Conservation (phyloP, 2,888 invertebrate species). For the Pammene fasciana region DNA sequence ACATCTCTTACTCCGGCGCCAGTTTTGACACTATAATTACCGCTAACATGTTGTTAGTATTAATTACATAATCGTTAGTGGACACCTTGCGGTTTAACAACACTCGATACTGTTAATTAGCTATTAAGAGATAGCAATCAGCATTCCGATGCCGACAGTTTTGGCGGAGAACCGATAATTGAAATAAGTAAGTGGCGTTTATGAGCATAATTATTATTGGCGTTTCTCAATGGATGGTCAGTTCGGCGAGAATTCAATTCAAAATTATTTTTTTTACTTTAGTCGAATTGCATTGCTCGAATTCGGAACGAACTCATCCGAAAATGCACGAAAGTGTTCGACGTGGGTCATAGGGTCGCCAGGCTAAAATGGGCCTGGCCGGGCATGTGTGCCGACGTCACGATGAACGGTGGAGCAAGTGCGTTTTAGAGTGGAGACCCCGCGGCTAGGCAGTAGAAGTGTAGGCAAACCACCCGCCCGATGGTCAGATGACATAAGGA, state of each 20-base stretch:
- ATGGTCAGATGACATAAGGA: no score
- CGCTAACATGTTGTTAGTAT: slow-evolving; percentile 11
- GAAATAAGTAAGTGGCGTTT: slow-evolving; percentile 4
- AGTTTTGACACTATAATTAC: slow-evolving; percentile 14
- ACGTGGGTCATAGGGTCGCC: no score
- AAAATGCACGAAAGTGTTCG: no score
- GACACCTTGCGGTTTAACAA: slow-evolving; percentile 16
- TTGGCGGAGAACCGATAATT: not conserved
- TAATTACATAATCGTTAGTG: slow-evolving; percentile 24
- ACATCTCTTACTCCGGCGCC: not conserved
- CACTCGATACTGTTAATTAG: slow-evolving; percentile 17
- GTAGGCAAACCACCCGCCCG: no score
- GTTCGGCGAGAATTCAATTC: not conserved
- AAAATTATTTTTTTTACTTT: no score
- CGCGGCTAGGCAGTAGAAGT: no score
- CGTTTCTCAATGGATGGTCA: not conserved
- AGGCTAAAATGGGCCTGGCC: no score
- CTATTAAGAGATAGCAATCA: slow-evolving; percentile 23
- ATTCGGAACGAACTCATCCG: no score
- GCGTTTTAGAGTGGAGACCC: no score
- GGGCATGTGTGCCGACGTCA: no score
- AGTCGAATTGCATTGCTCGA: no score
- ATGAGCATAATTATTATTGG: not conserved
- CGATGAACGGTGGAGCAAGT: no score
- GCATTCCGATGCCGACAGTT: not conserved